A percentile compares a stretch with the other conserved stretches of the same genome.
phyloP scores from a whole-genome alignment of 2,888 invertebrate species.

The Lepidochrysops patricia region DNA sequence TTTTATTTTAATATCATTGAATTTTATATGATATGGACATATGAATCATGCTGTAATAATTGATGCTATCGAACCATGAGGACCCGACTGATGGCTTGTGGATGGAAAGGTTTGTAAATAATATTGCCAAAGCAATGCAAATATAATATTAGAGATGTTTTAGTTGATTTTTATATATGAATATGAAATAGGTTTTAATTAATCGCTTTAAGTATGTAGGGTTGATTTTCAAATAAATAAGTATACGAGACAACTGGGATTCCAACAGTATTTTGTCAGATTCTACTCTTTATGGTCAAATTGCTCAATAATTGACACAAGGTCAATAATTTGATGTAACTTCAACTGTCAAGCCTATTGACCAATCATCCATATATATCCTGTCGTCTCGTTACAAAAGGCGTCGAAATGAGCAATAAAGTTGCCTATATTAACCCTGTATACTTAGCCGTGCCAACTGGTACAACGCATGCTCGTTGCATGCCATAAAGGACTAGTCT shows the following conservation, averaged over 20 bases:
- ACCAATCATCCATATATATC: too few species aligned
- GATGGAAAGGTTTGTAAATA: conserved; percentile 1
- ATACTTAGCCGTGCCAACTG: neutral
- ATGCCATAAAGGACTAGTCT: too few species aligned
- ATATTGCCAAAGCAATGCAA: conserved; percentile 8
- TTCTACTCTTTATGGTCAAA: too few species aligned
- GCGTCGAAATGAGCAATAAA: neutral
- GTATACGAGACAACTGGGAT: too few species aligned
- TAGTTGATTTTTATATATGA: conserved; percentile 7
- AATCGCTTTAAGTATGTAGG: neutral
- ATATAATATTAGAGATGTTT: neutral
- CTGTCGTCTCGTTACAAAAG: neutral
- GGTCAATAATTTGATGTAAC: too few species aligned
- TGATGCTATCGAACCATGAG: neutral
- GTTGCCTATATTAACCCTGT: neutral
- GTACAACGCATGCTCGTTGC: neutral
- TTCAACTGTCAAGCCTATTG: too few species aligned
- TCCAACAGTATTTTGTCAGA: too few species aligned
- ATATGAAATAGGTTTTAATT: neutral
- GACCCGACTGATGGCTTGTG: neutral
- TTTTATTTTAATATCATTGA: too few species aligned
- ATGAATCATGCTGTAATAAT: too few species aligned
- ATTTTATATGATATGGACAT: too few species aligned
- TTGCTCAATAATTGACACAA: too few species aligned
- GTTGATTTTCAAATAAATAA: neutral